Conservation (phyloP, 2,113 vertebrate species). For the Chlamydotis undulata region DNA sequence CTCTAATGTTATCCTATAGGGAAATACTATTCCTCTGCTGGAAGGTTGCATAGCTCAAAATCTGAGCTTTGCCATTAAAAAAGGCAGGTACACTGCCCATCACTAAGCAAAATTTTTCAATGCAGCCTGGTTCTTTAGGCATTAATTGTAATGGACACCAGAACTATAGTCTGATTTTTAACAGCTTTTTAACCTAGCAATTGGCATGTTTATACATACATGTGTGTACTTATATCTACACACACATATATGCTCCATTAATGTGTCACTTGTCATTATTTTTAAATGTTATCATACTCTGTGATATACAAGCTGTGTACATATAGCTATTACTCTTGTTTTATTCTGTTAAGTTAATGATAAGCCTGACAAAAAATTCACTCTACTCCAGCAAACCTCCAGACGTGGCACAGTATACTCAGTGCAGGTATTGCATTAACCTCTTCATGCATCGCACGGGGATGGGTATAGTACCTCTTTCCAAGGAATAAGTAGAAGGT, state of each 20-base stretch:
- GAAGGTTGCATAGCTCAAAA: background rate
- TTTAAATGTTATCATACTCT: background rate
- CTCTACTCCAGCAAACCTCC: background rate
- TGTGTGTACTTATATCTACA: background rate
- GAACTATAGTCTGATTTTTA: background rate
- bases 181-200: background rate
- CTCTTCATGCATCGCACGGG: background rate
- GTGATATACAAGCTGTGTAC: background rate
- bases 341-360: background rate
- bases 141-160: background rate
- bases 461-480: background rate
- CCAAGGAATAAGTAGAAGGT: background rate
- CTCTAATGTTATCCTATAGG: background rate
- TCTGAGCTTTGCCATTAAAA: background rate
- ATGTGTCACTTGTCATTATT: background rate
- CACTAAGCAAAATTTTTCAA: background rate
- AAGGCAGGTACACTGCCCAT: background rate
- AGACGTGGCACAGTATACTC: background rate
- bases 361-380: background rate
- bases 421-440: background rate
- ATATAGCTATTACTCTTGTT: background rate
- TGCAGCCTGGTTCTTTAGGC: background rate
- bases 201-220: background rate
- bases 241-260: background rate
- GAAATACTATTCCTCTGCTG: background rate